Evolutionary conservation across 2,113 vertebrate genomes (phyloP).

Genomic region (Orcinus orca): DNA sequence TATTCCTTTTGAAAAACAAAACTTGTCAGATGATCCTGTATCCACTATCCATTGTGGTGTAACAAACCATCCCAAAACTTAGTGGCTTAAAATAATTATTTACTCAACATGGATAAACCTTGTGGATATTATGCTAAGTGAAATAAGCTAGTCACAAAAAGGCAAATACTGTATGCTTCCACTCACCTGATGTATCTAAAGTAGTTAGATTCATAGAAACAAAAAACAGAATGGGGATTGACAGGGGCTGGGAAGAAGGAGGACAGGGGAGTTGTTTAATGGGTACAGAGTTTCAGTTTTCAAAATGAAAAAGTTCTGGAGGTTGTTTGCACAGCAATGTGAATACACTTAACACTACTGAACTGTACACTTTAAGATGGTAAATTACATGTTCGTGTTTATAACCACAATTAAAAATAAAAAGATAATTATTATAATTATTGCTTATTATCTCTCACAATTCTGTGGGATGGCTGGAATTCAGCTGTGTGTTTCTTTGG

Average conservation of each 20-base stretch:
- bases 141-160: background rate
- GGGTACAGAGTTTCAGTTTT: background rate
- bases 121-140: background rate
- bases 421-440: background rate
- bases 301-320: background rate
- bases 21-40: background rate
- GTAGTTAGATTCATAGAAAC: background rate
- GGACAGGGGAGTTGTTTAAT: background rate
- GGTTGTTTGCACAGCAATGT: background rate
- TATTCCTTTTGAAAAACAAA: conserved; percentile 21
- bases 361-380: background rate
- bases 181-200: background rate
- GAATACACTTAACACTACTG: background rate
- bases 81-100: background rate
- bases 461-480: background rate
- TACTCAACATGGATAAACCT: background rate
- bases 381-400: background rate
- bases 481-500: background rate
- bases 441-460: background rate
- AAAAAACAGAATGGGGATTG: background rate
- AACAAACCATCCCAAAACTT: background rate
- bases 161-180: background rate
- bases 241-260: background rate
- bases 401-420: background rate
- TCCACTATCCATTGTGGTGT: background rate